phyloP scores from a whole-genome alignment of 2,797 vertebrate genomes.

The Lophotriccus pileatus region DNA sequence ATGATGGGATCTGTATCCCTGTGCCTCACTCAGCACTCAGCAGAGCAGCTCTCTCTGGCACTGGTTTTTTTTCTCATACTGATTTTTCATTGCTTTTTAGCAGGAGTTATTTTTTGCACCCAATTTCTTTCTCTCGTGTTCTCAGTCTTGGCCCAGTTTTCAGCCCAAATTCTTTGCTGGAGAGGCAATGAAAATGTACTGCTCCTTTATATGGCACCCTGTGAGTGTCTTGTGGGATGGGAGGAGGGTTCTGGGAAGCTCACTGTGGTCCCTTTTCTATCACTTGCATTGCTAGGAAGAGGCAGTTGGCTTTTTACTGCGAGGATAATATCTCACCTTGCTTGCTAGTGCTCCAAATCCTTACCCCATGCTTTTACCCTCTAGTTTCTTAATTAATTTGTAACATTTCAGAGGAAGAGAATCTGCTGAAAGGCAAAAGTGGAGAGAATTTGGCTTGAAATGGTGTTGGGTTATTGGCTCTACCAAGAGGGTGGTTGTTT shows the following conservation, averaged over 20 bases:
- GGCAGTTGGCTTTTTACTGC: background rate
- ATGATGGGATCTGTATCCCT: background rate
- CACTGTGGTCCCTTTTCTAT: background rate
- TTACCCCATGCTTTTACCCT: background rate
- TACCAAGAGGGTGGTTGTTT: slow-evolving; percentile 1
- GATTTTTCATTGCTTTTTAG: background rate
- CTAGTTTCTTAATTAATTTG: background rate
- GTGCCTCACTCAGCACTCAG: background rate
- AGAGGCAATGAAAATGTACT: background rate
- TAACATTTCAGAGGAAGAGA: background rate
- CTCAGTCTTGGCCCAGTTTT: background rate
- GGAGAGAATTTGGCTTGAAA: background rate
- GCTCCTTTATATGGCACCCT: background rate
- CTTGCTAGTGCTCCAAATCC: background rate
- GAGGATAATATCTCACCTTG: background rate
- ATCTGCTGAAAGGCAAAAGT: background rate
- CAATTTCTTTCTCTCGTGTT: background rate
- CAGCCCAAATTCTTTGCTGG: background rate
- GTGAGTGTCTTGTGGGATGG: background rate
- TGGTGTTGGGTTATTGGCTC: background rate
- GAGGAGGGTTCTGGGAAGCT: background rate
- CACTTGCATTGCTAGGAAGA: background rate
- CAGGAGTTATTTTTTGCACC: background rate
- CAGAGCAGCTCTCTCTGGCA: background rate
- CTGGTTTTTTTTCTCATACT: background rate